Evolutionary conservation across 2,888 invertebrate species (phyloP), one percentile per base, ranked within the genome.

Genomic region (Hypomecis punctinalis): DNA sequence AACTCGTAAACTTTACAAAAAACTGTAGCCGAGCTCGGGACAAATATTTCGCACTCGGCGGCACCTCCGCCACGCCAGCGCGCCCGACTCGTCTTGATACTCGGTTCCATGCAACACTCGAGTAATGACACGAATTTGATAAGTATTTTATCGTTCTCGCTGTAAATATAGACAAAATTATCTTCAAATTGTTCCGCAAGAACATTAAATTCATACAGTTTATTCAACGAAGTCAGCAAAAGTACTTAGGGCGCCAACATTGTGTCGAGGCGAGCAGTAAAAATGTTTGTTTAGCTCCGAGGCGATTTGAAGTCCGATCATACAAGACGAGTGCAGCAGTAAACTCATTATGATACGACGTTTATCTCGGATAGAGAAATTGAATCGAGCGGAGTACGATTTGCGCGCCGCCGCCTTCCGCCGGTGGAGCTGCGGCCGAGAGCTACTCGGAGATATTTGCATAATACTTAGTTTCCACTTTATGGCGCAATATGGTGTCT

Each of bases 1-100:
- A 74, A 74, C 76, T 77, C 72, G 75, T 78, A 72, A 74, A 75
- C 63, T 68, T 55, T 53, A 73, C 71, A 77, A 81, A 79, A 79
- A 81, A 75, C 73, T 71, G 71, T 72, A 67, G 71, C 45, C 65
- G 63, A 8, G 60, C 54, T 48, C 53, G 49, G 46, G 73, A 65
- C 70, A 73, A 75, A 78, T 76, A 80, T 82, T 85, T 84, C 80
- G 85, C 85, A 82, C 81, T 82, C 74, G 76, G 71, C 62, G 68
- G 35, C 45, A 58, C 61, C 61, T 64, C 55, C 67, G 69, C 61
- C 66, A 40, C 48, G 58, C 54, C 51, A 36, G 8, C 35, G 8
- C 42, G 23, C 37, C 48, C 49, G 54, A 61, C 65, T 61, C 48
- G 67, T 37, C 13, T 61, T 57, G 53, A 74, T 67, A 59, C 68